Base-by-base conservation (phyloP, 2,888 invertebrate species). In the Cantharis lateralis region DNA sequence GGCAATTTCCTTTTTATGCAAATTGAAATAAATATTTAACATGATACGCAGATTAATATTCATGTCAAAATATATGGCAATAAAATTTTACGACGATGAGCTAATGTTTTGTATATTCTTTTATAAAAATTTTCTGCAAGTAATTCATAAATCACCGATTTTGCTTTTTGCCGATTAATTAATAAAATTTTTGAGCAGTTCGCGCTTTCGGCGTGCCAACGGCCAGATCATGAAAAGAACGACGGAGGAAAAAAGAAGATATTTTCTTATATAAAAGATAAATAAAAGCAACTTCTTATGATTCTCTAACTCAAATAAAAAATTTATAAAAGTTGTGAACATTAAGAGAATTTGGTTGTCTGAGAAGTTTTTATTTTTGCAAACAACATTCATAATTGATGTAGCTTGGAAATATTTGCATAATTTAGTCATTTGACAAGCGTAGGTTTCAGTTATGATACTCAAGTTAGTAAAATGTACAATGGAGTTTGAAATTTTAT, bases 391-490 rank as follows among this genome's bases (percentile, higher is more conserved):
- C 69, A 74, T 74, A 70, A 78, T 72, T 75, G 72, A 72, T 72
- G 68, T 32, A 68, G 75, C 66, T 64, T 63, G 69, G 28, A 64
- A 66, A 69, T 62, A 75, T 74, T 74, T 74, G 68, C 77, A 71
- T 71, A 71, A 72, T 74, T 77, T 74, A 70, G 70, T 74, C 74
- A 63, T 78, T 78, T 72, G 66, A 68, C 72, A 62, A 24, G 72
- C 71, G 71, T 71, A 24, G 73, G 68, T 73, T 74, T 72, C 68
- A 11, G 24, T 62, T 68, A 64, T 62, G 68, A 76, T 66, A 76
- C 26, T 68, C 68, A 32, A 62, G 68, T 68, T 18, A 20, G 64
- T 15, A 63, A 48, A 48, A 48, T 48, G 48, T 48, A 48, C 48
- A 48, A 48, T 48, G n/a, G 48, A 48, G 48, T 48, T 48, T 48